Percentiles rank a stretch among this genome's conserved stretches.
These are phyloP conservation scores for Argentina silus DNA, from an alignment of 2,797 vertebrate species.

Conservation along the genomic window DNA sequence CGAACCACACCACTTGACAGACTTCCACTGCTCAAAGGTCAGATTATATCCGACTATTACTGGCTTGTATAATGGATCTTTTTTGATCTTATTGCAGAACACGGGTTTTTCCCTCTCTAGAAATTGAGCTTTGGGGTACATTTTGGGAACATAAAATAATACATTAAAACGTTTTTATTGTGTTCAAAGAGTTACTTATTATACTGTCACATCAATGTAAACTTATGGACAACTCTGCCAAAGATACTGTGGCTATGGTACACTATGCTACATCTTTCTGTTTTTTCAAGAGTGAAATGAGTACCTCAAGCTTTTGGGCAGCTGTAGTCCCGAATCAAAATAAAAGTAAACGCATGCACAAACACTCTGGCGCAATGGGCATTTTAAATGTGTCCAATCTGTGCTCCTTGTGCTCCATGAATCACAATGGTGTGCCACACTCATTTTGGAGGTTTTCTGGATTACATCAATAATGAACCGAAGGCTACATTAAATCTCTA, in stretches of 20 bases:
- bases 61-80: conserved; percentile 63
- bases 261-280: conserved; percentile 13
- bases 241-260: conserved; percentile 49
- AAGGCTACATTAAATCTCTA: conserved; percentile 51
- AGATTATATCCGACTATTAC: conserved; percentile 72
- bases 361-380: conserved; percentile 56
- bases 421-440: conserved; percentile 66
- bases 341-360: conserved; percentile 70
- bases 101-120: conserved; percentile 41
- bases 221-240: conserved; percentile 39
- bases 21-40: conserved; percentile 67
- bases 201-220: conserved; percentile 44
- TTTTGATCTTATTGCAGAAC: conserved; percentile 70
- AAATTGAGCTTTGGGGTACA: conserved; percentile 59
- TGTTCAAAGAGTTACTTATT: conserved; percentile 56
- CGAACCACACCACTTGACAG: conserved; percentile 64
- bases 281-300: conserved; percentile 64
- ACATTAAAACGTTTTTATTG: conserved; percentile 55
- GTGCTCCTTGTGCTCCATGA: conserved; percentile 62
- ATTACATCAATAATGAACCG: conserved; percentile 67
- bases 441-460: conserved; percentile 55
- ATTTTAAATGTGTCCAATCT: conserved; percentile 76
- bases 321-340: conserved; percentile 67
- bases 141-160: conserved; percentile 63
- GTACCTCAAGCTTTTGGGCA: conserved; percentile 65